Base-by-base conservation (phyloP, 2,888 invertebrate species). In the Pristionchus arcanus region DNA sequence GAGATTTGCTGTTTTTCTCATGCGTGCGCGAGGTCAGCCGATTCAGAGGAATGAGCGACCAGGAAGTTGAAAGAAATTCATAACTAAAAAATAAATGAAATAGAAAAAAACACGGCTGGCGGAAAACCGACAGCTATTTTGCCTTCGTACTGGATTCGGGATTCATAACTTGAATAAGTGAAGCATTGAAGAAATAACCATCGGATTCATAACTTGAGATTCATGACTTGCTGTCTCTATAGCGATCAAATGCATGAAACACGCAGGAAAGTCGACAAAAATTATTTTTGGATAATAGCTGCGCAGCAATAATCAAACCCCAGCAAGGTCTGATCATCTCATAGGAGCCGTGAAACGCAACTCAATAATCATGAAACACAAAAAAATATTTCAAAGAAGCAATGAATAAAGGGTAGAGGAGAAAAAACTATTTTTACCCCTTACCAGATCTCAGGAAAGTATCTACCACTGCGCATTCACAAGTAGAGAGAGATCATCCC, bases 401-500 rank as follows among this genome's bases (percentile, higher is more conserved):
- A 59, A 59, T 59, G 59, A 21, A 19, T 25, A 21, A 21, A 7
- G 59, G 21, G 59, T 25, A 19, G 59, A 59, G 19, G 25, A 25
- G 15, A 66, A 25, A 66, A 25, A n/a, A 15, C 59, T 19, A 59
- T 21, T 21, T 25, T 59, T 59, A 5, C 13, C 59, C 19, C 59
- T 19, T 21, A 25, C 59, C 59, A 4, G 59, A 59, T 13, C 19
- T 25, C 5, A 19, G 25, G 59, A 59, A 59, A 59, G 59, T 59
- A 59, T 59, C 59, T 59, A 21, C 59, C 1, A 25, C 19, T 21
- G 13, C 59, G 42, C 42, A 59, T 59, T 19, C 66, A 28, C 66
- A 28, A 59, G 31, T 15, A 68, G 68, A 74, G 74, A 68, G 68
- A 74, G 74, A 74, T 74, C 13, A 66, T 66, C 34, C 74, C 34